Percentiles rank a stretch among this genome's conserved stretches.
phyloP scores from a whole-genome alignment of 2,888 invertebrate genomes.

The Ephialtes manifestator region DNA sequence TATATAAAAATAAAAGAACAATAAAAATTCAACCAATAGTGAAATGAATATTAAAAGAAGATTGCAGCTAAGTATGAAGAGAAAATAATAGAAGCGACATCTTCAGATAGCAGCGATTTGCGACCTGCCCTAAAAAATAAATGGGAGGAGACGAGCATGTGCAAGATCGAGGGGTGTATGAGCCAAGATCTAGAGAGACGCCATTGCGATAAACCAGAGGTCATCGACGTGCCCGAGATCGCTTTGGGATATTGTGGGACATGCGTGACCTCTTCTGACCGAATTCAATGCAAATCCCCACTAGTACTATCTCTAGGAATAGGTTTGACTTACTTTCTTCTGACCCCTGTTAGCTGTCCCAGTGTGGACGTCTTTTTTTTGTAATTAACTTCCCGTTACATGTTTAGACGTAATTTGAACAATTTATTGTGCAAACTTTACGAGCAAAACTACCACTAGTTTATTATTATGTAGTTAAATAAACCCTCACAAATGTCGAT shows the following conservation, averaged over 20 bases:
- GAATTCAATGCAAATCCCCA: conserved; percentile 55
- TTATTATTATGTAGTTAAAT: neutral
- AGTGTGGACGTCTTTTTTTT: conserved; percentile 7
- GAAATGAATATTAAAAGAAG: neutral
- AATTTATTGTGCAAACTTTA: neutral
- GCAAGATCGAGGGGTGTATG: conserved; percentile 30
- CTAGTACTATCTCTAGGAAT: conserved; percentile 55
- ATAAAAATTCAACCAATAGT: neutral
- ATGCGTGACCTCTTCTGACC: conserved; percentile 67
- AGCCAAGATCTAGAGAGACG: conserved; percentile 55
- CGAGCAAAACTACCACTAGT: neutral
- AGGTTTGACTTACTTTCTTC: conserved; percentile 50
- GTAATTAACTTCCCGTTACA: neutral
- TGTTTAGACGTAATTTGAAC: neutral
- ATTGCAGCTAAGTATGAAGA: neutral
- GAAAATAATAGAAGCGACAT: neutral
- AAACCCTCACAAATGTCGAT: neutral
- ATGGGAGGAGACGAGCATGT: conserved; percentile 17
- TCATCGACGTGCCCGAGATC: conserved; percentile 69
- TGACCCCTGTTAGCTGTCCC: neutral
- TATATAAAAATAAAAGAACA: no score
- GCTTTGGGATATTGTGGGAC: conserved; percentile 61
- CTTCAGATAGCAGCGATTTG: neutral
- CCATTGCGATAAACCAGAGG: conserved; percentile 58
- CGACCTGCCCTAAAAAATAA: conserved; percentile 8